phyloP scores from a whole-genome alignment of 2,888 invertebrate species.

The Cactoblastis cactorum region DNA sequence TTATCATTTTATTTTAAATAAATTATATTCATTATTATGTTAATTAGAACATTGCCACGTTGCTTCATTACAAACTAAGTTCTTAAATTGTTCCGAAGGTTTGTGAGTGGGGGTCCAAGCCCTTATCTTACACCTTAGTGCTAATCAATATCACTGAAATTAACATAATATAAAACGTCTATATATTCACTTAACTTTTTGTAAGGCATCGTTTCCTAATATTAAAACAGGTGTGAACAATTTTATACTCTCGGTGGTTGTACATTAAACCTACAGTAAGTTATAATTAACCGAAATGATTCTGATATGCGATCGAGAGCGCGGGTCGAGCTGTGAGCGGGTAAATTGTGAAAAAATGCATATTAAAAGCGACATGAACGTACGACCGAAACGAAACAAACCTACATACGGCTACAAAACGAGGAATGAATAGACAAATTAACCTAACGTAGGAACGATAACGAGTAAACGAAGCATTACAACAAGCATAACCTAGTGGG shows the following conservation, averaged over 20 bases:
- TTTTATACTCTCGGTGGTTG: conserved; percentile 70
- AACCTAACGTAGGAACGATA: conserved; percentile 73
- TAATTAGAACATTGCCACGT: conserved; percentile 75
- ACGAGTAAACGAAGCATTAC: conserved; percentile 46
- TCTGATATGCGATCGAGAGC: conserved; percentile 41
- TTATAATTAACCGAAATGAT: conserved; percentile 48
- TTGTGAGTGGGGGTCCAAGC: conserved; percentile 57
- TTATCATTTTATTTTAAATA: conserved; percentile 75
- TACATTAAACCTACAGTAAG: conserved; percentile 63
- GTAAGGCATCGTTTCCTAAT: conserved; percentile 75
- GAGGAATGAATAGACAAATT: conserved; percentile 71
- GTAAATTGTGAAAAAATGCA: conserved; percentile 21
- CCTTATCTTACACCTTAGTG: conserved; percentile 60
- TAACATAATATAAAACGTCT: conserved; percentile 76
- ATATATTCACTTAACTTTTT: conserved; percentile 73
- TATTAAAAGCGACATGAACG: conserved; percentile 20
- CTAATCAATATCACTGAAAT: conserved; percentile 73
- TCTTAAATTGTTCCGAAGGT: conserved; percentile 75
- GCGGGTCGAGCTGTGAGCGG: conserved; percentile 20
- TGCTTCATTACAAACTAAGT: conserved; percentile 76
- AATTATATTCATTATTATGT: conserved; percentile 77
- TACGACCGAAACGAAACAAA: conserved; percentile 44
- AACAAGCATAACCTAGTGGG: conserved; percentile 60
- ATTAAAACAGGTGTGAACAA: conserved; percentile 69
- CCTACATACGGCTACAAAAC: conserved; percentile 31